Percentiles rank a stretch among this genome's conserved stretches.
These are phyloP conservation scores for Dione juno DNA, from an alignment of 2,888 invertebrate species.

Conservation along the genomic window DNA sequence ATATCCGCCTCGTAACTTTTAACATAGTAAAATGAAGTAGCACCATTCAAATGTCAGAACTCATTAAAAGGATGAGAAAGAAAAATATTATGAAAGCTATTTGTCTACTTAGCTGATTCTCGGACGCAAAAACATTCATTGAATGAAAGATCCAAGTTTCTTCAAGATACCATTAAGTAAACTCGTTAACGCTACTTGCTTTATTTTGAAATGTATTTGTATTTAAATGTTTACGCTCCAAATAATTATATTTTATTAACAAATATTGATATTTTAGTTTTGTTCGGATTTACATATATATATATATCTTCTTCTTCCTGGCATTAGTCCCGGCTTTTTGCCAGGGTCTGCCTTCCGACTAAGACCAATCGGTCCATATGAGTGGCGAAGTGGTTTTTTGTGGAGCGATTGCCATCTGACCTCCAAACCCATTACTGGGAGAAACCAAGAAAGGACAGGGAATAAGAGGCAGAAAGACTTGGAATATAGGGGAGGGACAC, in stretches of 20 bases:
- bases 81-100: constrained; percentile 57
- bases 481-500: no score
- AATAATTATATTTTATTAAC: neutral
- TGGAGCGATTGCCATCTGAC: no score
- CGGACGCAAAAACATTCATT: constrained; percentile 44
- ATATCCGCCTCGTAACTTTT: neutral
- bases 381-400: no score
- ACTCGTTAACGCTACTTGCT: constrained; percentile 10
- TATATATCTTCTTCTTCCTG: no score
- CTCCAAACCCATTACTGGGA: no score
- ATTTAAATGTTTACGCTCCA: neutral
- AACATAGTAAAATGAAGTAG: neutral
- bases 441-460: no score
- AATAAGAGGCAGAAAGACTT: no score
- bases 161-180: constrained; percentile 33
- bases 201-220: neutral
- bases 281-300: neutral
- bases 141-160: constrained; percentile 52
- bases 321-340: no score
- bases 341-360: no score
- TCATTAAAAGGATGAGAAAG: constrained; percentile 46
- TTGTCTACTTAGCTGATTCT: constrained; percentile 52
- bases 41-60: constrained; percentile 43
- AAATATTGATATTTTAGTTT: neutral
- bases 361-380: no score